A percentile compares a stretch with the other conserved stretches of the same genome.
phyloP scores from a whole-genome alignment of 2,888 invertebrate genomes.

The Tetragnatha montana region DNA sequence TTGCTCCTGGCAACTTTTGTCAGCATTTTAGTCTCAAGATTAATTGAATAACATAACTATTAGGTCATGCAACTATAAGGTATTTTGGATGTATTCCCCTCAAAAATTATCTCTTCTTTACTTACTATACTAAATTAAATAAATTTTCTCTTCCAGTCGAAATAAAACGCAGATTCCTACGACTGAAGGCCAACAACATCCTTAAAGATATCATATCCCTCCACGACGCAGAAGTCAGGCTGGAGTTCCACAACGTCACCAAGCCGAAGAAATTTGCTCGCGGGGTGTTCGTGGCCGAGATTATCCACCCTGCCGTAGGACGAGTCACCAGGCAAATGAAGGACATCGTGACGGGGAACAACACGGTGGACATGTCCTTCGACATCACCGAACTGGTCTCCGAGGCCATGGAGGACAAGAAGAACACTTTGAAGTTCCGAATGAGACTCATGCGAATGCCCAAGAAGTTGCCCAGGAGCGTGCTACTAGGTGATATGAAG shows the following conservation, averaged over 20 bases:
- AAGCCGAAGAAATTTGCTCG: not conserved
- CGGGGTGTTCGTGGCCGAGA: not conserved
- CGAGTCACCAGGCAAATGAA: not conserved
- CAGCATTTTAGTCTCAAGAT: too few relatives aligned
- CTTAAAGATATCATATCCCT: too few relatives aligned
- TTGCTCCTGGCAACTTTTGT: too few relatives aligned
- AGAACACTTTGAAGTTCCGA: not conserved
- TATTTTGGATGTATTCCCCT: too few relatives aligned
- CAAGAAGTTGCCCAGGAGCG: not conserved
- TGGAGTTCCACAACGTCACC: not conserved
- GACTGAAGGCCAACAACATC: too few relatives aligned
- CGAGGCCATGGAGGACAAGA: not conserved
- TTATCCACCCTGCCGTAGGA: not conserved
- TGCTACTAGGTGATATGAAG: not conserved
- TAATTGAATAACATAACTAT: too few relatives aligned
- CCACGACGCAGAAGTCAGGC: not conserved
- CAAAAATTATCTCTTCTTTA: too few relatives aligned
- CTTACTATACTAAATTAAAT: too few relatives aligned
- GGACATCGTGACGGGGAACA: not conserved
- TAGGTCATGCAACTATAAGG: too few relatives aligned
- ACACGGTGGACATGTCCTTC: not conserved
- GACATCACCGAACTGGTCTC: slow-evolving; percentile 6
- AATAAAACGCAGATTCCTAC: too few relatives aligned
- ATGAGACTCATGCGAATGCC: not conserved
- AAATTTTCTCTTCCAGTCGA: too few relatives aligned